Conservation (phyloP, 2,797 vertebrate genomes). For the Eospalax fontanierii region DNA sequence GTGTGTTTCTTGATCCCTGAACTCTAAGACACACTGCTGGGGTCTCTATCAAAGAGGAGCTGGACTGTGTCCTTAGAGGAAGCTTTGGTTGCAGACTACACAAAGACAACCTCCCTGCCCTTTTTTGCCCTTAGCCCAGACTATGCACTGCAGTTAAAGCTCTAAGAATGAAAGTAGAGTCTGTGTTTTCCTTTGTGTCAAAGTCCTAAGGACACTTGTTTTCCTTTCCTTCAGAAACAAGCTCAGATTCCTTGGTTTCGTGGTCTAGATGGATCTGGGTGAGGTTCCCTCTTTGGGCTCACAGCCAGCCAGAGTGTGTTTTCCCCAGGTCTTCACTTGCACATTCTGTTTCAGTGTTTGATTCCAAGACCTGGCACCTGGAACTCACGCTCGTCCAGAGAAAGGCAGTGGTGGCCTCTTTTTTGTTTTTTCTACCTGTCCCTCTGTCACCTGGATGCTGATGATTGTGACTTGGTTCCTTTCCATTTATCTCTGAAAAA, state of each 20-base stretch:
- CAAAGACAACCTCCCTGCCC: neutral
- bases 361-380: neutral
- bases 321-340: neutral
- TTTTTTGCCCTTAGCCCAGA: neutral
- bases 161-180: neutral
- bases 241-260: neutral
- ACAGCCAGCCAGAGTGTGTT: neutral
- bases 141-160: neutral
- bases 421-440: neutral
- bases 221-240: neutral
- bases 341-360: neutral
- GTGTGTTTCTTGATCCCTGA: neutral
- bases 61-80: neutral
- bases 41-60: neutral
- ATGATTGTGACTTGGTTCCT: neutral
- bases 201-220: neutral
- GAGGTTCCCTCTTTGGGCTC: neutral
- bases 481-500: conserved; percentile 51
- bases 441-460: neutral
- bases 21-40: neutral
- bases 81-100: neutral
- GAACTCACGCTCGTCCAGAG: neutral
- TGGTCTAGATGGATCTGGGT: neutral
- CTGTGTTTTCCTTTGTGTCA: neutral
- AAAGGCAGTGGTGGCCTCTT: neutral